These are phyloP conservation scores for Garra rufa DNA, from an alignment of 2,113 vertebrate species.

Conservation along the genomic window DNA sequence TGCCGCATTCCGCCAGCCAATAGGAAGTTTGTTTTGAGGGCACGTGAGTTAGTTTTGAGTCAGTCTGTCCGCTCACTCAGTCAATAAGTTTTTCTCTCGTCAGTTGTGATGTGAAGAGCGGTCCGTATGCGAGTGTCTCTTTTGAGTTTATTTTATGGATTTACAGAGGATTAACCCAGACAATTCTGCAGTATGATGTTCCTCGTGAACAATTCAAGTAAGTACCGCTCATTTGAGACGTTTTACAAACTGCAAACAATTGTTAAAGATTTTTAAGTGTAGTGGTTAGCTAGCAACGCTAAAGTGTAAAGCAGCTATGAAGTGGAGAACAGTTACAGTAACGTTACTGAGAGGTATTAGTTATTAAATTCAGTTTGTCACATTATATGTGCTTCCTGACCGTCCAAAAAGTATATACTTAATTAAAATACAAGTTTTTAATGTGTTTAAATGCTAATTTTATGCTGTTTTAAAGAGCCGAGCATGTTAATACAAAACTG, in stretches of 20 bases:
- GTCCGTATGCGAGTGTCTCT: background rate
- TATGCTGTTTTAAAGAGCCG: background rate
- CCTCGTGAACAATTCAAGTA: conserved; percentile 10
- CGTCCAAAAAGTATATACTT: background rate
- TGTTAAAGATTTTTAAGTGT: background rate
- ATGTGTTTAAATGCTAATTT: background rate
- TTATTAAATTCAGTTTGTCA: background rate
- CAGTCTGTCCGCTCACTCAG: background rate
- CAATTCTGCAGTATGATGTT: conserved; percentile 7
- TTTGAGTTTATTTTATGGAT: background rate
- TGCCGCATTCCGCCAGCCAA: conserved; percentile 1
- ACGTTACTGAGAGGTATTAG: background rate
- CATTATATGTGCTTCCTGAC: background rate
- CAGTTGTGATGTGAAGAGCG: background rate
- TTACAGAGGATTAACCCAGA: background rate
- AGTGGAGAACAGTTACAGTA: background rate
- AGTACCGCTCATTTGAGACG: background rate
- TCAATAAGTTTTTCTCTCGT: conserved; percentile 9
- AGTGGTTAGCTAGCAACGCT: conserved; percentile 23
- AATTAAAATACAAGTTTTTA: background rate
- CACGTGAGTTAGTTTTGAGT: conserved; percentile 30
- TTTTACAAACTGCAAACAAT: background rate
- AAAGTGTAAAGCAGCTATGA: conserved; percentile 3
- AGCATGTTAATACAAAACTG: background rate
- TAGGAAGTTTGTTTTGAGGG: conserved; percentile 5